Base-by-base conservation (phyloP, 2,797 vertebrate genomes). In the Rhabdomys pumilio region DNA sequence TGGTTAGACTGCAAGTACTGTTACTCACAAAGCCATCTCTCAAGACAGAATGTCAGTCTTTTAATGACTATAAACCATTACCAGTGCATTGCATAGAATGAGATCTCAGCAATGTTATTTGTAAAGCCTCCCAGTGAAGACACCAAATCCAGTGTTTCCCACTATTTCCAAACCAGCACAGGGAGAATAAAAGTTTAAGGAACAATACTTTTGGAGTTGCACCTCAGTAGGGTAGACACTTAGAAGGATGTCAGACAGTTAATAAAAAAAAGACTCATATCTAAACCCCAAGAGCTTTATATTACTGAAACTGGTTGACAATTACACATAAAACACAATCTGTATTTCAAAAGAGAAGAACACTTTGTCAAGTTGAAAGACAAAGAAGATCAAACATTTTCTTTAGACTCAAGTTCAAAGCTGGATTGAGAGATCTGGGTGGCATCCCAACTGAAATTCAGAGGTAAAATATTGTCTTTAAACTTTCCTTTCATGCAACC, bases 341-440 rank as follows among this genome's bases (percentile, higher is more conserved):
- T n/a, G 20, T 1, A 95, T 90, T 96, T 97, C 95, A 94, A 96
- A 96, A 83, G 44, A 90, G 89, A 81, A 77, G 65, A 92, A 81
- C 73, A 72, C 92, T 94, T 93, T 94, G 73, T 94, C 92, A 89
- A 91, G 90, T 76, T 97, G 93, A 97, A 97, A 97, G 94, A 94
- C 82, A 96, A 93, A 96, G 81, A 95, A 85, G 94, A 97, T 93
- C 96, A 97, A 97, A 96, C 5, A 0, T 83, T 85, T 86, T 95
- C 95, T 97, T 97, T 95, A 95, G 91, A 93, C 34, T 92, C 47
- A 50, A 83, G n/a, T 95, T 96, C 94, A 97, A 97, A 97, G 92
- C 85, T 83, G 26, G 55, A 17, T 81, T 93, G 77, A 92, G 69
- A 93, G 38, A 77, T 75, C 55, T 95, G 73, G 80, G 82, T 86